Evolutionary conservation across 2,888 invertebrate genomes (phyloP).

Genomic region (Hemicrepidius hirtus): DNA sequence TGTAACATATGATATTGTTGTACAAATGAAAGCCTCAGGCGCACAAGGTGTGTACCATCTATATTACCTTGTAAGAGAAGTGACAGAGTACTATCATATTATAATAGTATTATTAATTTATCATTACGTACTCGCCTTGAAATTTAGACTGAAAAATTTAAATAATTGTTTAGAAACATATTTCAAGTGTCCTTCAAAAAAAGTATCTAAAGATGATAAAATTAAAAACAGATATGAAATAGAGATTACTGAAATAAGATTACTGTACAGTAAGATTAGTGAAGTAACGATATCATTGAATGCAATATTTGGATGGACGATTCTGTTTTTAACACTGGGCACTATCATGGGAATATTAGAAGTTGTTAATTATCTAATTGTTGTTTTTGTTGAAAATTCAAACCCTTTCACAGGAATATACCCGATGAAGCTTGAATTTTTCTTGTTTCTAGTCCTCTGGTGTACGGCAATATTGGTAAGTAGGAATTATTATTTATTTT

Average conservation of each 20-base stretch:
- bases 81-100: not conserved
- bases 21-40: not conserved
- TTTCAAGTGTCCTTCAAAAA: not conserved
- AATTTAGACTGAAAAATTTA: not conserved
- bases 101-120: not conserved
- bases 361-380: not conserved
- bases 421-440: not conserved
- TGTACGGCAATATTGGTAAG: not conserved
- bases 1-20: not conserved
- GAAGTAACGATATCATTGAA: not conserved
- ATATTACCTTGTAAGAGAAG: not conserved
- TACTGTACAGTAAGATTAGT: not conserved
- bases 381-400: not conserved
- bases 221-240: not conserved
- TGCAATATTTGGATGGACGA: constrained; percentile 7
- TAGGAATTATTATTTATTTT: not conserved
- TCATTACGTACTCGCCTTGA: not conserved
- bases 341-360: not conserved
- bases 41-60: not conserved
- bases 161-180: not conserved
- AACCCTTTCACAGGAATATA: not conserved
- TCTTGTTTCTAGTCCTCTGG: not conserved
- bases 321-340: not conserved
- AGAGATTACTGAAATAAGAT: not conserved
- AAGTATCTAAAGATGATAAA: not conserved